These are phyloP conservation scores for Monodelphis domestica DNA, from an alignment of 2,797 vertebrate species.

Conservation along the genomic window DNA sequence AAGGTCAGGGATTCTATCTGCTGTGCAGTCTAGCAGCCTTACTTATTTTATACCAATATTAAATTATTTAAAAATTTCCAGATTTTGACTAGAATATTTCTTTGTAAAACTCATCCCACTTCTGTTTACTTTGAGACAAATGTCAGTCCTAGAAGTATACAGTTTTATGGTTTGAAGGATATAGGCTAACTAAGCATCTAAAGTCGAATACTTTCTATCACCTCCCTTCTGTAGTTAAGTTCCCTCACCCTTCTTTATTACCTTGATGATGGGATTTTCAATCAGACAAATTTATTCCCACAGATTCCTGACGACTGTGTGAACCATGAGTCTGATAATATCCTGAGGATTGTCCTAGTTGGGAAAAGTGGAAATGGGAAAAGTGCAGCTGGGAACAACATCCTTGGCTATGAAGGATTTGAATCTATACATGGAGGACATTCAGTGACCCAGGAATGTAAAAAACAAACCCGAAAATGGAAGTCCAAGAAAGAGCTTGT, in stretches of 20 bases:
- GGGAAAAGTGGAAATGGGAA: slow-evolving; percentile 57
- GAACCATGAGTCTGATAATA: neutral
- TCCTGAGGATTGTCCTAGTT: slow-evolving; percentile 45
- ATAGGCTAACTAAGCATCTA: neutral
- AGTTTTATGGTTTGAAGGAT: neutral
- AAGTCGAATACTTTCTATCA: neutral
- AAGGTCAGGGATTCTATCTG: neutral
- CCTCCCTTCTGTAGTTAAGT: neutral
- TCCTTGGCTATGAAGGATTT: slow-evolving; percentile 31
- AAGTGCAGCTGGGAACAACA: slow-evolving; percentile 51
- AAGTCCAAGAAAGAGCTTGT: neutral
- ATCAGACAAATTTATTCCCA: neutral
- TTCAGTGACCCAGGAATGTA: neutral
- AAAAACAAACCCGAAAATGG: neutral
- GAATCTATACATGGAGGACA: rapidly evolving
- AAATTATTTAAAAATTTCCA: neutral
- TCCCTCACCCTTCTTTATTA: neutral
- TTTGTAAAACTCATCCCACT: neutral
- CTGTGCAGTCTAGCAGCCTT: neutral
- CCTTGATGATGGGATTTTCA: neutral
- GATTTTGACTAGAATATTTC: neutral
- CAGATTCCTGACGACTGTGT: neutral
- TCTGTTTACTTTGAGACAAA: neutral
- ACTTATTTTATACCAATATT: neutral
- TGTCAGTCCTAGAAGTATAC: neutral